Evolutionary conservation across 2,113 vertebrate genomes (phyloP).

Genomic region (Apteryx mantelli): DNA sequence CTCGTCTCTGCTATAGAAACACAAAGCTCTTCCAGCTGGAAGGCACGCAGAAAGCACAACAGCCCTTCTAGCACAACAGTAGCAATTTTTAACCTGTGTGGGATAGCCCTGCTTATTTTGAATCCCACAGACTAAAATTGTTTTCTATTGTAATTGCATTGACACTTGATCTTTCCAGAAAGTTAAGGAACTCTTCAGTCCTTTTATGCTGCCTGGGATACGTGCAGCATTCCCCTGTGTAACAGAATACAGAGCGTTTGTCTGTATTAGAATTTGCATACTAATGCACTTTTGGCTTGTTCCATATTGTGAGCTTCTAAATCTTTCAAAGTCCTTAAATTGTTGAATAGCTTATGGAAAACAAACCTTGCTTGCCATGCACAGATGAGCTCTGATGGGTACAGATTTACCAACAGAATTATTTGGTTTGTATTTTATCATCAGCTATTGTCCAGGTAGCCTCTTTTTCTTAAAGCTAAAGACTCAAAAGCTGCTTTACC

Average conservation of each 20-base stretch:
- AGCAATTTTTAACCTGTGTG: too few relatives aligned
- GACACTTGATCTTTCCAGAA: too few relatives aligned
- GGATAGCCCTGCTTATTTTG: too few relatives aligned
- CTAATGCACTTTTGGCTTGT: neutral
- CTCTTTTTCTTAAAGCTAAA: neutral
- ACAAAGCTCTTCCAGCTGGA: too few relatives aligned
- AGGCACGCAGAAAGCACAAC: too few relatives aligned
- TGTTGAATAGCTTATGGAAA: neutral
- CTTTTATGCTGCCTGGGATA: too few relatives aligned
- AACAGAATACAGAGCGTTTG: neutral
- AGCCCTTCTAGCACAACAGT: too few relatives aligned
- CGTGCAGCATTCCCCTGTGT: neutral
- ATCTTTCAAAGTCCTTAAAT: neutral
- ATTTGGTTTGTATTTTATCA: neutral
- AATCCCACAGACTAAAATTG: too few relatives aligned
- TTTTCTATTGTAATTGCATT: too few relatives aligned
- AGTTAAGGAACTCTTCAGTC: too few relatives aligned
- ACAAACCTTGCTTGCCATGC: neutral
- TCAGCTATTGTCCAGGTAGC: neutral
- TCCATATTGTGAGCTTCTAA: neutral
- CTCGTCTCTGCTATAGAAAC: too few relatives aligned
- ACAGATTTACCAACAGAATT: too few relatives aligned
- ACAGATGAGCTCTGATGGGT: neutral
- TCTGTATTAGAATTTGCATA: neutral
- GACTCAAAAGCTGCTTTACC: neutral